Conservation (phyloP, 1,140 invertebrate genomes). For the Dreissena polymorpha region DNA sequence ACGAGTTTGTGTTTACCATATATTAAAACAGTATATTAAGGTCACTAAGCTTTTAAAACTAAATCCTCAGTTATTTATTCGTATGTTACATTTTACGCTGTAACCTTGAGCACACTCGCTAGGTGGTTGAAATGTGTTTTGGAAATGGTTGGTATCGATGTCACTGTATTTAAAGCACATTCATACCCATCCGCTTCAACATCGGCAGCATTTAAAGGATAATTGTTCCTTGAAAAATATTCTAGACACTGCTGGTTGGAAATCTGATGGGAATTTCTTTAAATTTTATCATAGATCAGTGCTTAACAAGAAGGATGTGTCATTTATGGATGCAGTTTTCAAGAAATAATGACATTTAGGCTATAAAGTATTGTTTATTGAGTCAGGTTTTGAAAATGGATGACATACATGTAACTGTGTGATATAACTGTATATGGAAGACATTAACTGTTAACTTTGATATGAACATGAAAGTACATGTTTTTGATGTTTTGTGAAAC, state of each 20-base stretch:
- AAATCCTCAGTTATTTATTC: slow-evolving; percentile 20
- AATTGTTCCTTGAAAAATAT: slow-evolving; percentile 23
- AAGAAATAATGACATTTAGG: too few relatives aligned
- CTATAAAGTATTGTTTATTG: too few relatives aligned
- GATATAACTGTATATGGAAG: too few relatives aligned
- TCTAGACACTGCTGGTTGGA: slow-evolving; percentile 29
- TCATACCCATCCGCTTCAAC: slow-evolving; percentile 4
- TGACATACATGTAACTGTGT: too few relatives aligned
- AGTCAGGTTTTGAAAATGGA: too few relatives aligned
- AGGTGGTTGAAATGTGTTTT: slow-evolving; percentile 25
- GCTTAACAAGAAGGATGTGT: too few relatives aligned
- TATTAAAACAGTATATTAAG: slow-evolving; percentile 14
- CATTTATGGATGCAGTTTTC: too few relatives aligned
- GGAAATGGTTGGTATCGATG: slow-evolving; percentile 1
- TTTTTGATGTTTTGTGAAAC: too few relatives aligned
- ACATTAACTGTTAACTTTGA: too few relatives aligned
- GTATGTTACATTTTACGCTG: slow-evolving; percentile 21
- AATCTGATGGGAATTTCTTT: slow-evolving; percentile 20
- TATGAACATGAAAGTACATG: too few relatives aligned
- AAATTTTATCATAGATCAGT: too few relatives aligned
- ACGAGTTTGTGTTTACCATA: slow-evolving; percentile 27
- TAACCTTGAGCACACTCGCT: slow-evolving; percentile 30
- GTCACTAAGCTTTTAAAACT: neutral
- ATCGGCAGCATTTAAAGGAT: slow-evolving; percentile 12
- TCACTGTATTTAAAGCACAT: slow-evolving; percentile 19